Conservation (phyloP, 2,113 vertebrate species). For the Heterochromis multidens region DNA sequence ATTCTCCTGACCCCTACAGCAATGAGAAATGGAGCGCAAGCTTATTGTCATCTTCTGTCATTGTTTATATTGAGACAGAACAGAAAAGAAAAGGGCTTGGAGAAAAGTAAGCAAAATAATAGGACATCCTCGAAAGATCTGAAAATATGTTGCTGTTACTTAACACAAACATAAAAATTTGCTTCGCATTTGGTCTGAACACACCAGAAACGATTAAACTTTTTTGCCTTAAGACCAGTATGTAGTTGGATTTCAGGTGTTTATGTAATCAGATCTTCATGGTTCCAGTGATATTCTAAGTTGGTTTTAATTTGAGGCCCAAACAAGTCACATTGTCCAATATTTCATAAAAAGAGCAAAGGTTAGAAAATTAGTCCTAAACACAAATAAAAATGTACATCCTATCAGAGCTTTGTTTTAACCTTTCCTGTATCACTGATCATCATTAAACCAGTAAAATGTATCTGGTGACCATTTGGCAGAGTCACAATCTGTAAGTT, state of each 20-base stretch:
- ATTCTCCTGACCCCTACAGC: no score
- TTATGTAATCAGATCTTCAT: neutral
- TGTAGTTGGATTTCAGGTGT: neutral
- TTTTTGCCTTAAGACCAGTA: neutral
- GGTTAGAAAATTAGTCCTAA: neutral
- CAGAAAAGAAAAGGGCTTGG: no score
- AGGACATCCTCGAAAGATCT: neutral
- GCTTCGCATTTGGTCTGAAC: neutral
- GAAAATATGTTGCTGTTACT: neutral
- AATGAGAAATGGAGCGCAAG: no score
- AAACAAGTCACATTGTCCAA: neutral
- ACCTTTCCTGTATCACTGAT: neutral
- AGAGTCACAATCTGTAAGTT: rapidly evolving
- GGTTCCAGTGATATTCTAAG: neutral
- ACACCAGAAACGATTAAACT: neutral
- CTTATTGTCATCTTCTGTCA: no score
- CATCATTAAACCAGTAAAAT: no score
- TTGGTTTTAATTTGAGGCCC: neutral
- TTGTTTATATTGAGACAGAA: no score
- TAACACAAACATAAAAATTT: neutral
- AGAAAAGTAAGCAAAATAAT: no score
- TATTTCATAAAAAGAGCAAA: neutral
- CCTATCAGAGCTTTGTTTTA: neutral
- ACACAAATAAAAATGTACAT: neutral
- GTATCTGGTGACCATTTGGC: neutral